A percentile compares a stretch with the other conserved stretches of the same genome.
These are phyloP conservation scores for Phrynocephalus forsythii DNA, from an alignment of 2,797 vertebrate species.

Conservation along the genomic window DNA sequence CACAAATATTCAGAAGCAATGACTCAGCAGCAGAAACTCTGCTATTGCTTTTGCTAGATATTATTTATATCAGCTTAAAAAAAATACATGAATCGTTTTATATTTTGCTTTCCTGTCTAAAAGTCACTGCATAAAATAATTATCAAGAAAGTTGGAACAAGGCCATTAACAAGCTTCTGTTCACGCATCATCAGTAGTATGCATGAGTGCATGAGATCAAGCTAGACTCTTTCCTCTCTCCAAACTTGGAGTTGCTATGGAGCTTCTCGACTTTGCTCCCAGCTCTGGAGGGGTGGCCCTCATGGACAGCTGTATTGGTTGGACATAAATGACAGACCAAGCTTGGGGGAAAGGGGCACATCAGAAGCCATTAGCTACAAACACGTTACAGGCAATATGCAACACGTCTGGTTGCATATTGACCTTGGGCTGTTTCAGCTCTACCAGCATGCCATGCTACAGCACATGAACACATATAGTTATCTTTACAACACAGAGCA, in stretches of 20 bases:
- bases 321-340: slow-evolving; percentile 62
- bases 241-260: slow-evolving; percentile 75
- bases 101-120: neutral
- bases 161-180: slow-evolving; percentile 10
- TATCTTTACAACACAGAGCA: slow-evolving; percentile 82
- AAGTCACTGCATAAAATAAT: neutral
- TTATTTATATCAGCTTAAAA: slow-evolving; percentile 24
- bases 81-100: slow-evolving; percentile 1
- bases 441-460: slow-evolving; percentile 82
- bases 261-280: slow-evolving; percentile 50
- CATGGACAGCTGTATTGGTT: slow-evolving; percentile 55
- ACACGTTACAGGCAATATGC: slow-evolving; percentile 76
- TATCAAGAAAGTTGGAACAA: slow-evolving; percentile 36
- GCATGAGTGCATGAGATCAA: neutral
- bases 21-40: slow-evolving; percentile 6
- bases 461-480: slow-evolving; percentile 80
- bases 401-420: slow-evolving; percentile 77
- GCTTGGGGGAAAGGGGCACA: slow-evolving; percentile 64
- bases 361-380: slow-evolving; percentile 70
- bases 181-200: neutral
- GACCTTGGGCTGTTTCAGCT: slow-evolving; percentile 72
- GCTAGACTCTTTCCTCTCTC: slow-evolving; percentile 55
- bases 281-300: slow-evolving; percentile 35
- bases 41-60: slow-evolving; percentile 1
- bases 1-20: slow-evolving; percentile 39